These are phyloP conservation scores for Pteropus alecto DNA, from an alignment of 2,113 vertebrate genomes.

Conservation along the genomic window DNA sequence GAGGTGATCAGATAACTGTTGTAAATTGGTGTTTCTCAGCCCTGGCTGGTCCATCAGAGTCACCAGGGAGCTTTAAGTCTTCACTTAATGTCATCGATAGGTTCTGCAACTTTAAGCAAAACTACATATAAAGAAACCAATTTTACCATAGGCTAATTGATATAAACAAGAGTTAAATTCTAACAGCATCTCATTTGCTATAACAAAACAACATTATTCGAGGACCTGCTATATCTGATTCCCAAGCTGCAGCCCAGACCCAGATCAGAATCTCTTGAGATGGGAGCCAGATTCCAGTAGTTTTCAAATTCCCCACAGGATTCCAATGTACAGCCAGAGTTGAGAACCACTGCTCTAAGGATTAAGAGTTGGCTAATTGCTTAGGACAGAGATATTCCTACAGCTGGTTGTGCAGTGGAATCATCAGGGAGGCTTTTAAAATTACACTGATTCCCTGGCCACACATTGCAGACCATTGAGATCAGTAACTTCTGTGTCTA, in stretches of 20 bases:
- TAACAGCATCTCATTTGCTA: background rate
- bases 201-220: background rate
- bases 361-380: background rate
- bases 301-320: background rate
- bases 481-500: background rate
- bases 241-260: background rate
- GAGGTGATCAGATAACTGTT: background rate
- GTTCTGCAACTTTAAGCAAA: background rate
- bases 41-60: background rate
- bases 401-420: background rate
- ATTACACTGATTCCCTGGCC: background rate
- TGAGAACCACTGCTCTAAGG: background rate
- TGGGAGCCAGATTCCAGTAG: background rate
- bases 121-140: background rate
- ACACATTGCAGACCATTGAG: background rate
- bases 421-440: background rate
- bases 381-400: background rate
- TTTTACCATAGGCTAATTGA: background rate
- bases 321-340: background rate
- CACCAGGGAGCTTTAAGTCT: background rate
- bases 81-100: background rate
- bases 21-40: background rate
- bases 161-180: background rate
- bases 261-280: background rate
- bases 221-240: background rate